Conservation (phyloP, 2,113 vertebrate genomes). For the Shinisaurus crocodilurus region DNA sequence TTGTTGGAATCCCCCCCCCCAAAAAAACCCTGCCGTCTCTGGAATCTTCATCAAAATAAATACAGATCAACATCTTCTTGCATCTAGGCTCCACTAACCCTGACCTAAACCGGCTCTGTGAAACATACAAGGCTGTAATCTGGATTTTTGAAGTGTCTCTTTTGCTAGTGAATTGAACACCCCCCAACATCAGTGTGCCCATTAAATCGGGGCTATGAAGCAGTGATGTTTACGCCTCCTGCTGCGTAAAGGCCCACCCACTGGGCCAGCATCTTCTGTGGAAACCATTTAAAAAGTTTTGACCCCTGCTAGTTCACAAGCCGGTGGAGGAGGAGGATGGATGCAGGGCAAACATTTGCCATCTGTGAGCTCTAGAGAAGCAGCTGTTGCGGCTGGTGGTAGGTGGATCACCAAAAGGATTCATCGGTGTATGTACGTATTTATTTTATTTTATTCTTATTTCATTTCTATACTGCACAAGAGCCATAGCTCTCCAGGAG, state of each 20-base stretch:
- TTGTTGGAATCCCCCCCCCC: too few species aligned
- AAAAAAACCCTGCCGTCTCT: too few species aligned
- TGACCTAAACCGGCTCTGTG: neutral
- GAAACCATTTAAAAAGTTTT: neutral
- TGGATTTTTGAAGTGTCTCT: neutral
- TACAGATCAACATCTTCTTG: neutral
- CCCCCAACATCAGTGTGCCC: neutral
- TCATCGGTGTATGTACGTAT: neutral
- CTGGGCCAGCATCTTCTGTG: neutral
- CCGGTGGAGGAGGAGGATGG: neutral
- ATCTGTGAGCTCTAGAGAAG: slow-evolving; percentile 23
- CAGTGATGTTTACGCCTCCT: neutral
- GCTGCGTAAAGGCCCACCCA: neutral
- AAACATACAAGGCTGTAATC: neutral
- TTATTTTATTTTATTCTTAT: too few species aligned
- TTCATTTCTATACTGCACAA: too few species aligned
- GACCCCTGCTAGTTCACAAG: neutral
- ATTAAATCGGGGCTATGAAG: neutral
- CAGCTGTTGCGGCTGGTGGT: slow-evolving; percentile 23
- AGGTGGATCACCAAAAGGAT: neutral
- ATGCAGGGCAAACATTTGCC: neutral
- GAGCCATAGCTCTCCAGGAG: too few species aligned
- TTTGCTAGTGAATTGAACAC: neutral
- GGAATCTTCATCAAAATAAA: neutral
- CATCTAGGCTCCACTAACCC: neutral